Base-by-base conservation (phyloP, 2,888 invertebrate genomes). In the Sarcophaga subvicina region DNA sequence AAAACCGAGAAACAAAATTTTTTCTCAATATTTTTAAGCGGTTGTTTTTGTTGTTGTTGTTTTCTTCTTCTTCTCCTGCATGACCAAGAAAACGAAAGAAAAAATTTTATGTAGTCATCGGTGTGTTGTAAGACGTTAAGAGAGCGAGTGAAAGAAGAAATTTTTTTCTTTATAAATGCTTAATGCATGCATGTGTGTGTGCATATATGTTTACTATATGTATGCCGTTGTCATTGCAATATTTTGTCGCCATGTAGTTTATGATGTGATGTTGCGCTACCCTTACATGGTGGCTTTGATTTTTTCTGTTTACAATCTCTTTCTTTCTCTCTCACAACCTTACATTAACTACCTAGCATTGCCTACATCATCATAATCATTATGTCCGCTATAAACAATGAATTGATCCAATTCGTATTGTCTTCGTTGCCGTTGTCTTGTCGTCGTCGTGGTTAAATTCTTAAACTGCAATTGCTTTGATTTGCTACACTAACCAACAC, bases 331-430 rank as follows among this genome's bases (percentile, higher is more conserved):
- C 37, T 6, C 37, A 6, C 37, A 37, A 37, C 37, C 8, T 37
- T 37, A 37, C 10, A 37, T 37, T 37, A 37, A 8, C 37, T 37
- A 37, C 37, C 8, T 37, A 37, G 8, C 37, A 37, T 75, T 80
- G 79, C 49, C 67, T 22, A 45, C 17, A 59, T 17, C 66, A 59
- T 64, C 62, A 47, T 47, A 63, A 49, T 27, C 75, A 20, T 45
- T 45, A 73, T 73, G 71, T 70, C 45, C 82, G 60, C 45, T 77
- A 72, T 83, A 83, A 70, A 62, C 37, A 72, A 77, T 81, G 70
- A 82, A 84, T 87, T 87, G 87, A 87, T 87, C 84, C 87, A 87
- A 84, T 87, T 87, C 84, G 84, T 85, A 78, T 84, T 82, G 81
- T 76, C 79, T 27, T 79, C 76, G 45, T 47, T 37, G n/a, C n/a